Percentiles rank a stretch among this genome's conserved stretches.
phyloP scores from a whole-genome alignment of 1,140 invertebrate genomes.

The Leucophenga varia region DNA sequence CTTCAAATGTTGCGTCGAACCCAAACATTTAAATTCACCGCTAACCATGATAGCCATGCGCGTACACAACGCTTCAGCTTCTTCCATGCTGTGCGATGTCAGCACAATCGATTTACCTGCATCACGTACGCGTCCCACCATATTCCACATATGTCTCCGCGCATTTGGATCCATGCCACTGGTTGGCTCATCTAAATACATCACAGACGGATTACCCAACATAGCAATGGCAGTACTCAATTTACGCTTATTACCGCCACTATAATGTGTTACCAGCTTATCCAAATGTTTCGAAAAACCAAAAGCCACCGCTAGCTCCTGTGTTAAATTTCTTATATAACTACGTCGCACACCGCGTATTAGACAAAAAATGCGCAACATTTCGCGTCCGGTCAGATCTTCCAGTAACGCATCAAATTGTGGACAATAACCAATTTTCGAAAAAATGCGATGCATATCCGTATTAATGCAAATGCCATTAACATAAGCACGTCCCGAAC shows the following conservation, averaged over 20 bases:
- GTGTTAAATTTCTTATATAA: slow-evolving; percentile 49
- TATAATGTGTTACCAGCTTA: slow-evolving; percentile 65
- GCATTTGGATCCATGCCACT: slow-evolving; percentile 79
- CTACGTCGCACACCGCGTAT: slow-evolving; percentile 66
- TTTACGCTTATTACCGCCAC: slow-evolving; percentile 91
- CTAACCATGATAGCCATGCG: slow-evolving; percentile 84
- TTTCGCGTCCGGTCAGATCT: slow-evolving; percentile 75
- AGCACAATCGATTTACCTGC: slow-evolving; percentile 69
- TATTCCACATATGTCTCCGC: slow-evolving; percentile 75
- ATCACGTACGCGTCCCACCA: slow-evolving; percentile 61
- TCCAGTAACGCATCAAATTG: slow-evolving; percentile 80
- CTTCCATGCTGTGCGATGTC: slow-evolving; percentile 78
- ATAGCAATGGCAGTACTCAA: slow-evolving; percentile 88
- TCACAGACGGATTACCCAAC: slow-evolving; percentile 79
- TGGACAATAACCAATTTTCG: slow-evolving; percentile 74
- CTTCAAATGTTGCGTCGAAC: slow-evolving; percentile 67
- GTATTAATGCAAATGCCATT: slow-evolving; percentile 56
- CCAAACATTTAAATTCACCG: slow-evolving; percentile 71
- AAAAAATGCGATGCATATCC: slow-evolving; percentile 57
- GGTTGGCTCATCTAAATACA: slow-evolving; percentile 82
- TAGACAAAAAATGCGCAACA: slow-evolving; percentile 69
- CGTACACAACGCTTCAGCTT: slow-evolving; percentile 82
- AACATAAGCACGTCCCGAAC: slow-evolving; percentile 57
- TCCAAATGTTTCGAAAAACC: slow-evolving; percentile 53
- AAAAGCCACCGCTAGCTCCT: slow-evolving; percentile 42